A percentile compares a stretch with the other conserved stretches of the same genome.
Conservation (phyloP, 2,888 invertebrate species). For the Stegophylla sp. region DNA sequence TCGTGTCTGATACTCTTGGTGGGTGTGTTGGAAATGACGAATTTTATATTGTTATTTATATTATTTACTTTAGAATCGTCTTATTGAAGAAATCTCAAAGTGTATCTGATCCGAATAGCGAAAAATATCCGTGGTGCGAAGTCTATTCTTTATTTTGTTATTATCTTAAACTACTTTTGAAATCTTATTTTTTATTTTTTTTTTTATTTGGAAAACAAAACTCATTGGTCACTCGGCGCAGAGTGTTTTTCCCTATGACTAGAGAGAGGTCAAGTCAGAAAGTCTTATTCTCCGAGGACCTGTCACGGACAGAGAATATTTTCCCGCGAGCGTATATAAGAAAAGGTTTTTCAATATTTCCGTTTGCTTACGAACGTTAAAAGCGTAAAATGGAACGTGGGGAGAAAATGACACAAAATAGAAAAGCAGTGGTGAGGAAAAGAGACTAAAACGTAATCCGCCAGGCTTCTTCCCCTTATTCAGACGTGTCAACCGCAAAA, state of each 20-base stretch:
- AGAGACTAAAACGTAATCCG: slow-evolving; percentile 44
- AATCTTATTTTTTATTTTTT: background rate
- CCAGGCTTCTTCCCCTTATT: background rate
- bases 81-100: no score
- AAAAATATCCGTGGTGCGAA: no score
- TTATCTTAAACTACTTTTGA: slow-evolving; percentile 14
- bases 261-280: slow-evolving; percentile 9
- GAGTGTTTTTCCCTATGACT: slow-evolving; percentile 3
- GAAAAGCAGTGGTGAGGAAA: slow-evolving; percentile 9
- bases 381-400: slow-evolving; percentile 5
- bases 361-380: slow-evolving; percentile 12
- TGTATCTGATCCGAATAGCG: no score
- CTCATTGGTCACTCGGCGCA: slow-evolving; percentile 11
- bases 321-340: background rate
- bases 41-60: no score
- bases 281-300: slow-evolving; percentile 25
- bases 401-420: slow-evolving; percentile 5
- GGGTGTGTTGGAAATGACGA: no score
- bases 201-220: background rate
- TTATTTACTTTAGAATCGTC: no score
- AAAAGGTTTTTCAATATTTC: slow-evolving; percentile 43
- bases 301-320: slow-evolving; percentile 30
- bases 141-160: no score
- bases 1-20: no score
- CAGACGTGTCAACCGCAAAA: slow-evolving; percentile 27